Evolutionary conservation across 2,888 invertebrate species (phyloP), one percentile per base, ranked within the genome.

Genomic region (Ceramica pisi): DNA sequence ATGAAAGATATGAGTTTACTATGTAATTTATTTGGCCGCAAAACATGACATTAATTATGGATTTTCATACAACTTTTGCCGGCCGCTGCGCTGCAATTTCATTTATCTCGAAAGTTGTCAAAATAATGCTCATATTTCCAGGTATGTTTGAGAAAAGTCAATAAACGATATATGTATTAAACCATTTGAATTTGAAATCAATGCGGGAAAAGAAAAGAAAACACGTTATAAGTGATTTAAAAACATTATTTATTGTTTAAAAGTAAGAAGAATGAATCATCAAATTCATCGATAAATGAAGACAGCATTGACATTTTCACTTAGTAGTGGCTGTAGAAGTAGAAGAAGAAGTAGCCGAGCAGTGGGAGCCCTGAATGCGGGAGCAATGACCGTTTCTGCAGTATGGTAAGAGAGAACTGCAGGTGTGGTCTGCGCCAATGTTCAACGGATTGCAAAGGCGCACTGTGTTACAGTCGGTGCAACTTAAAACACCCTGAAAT

Each of bases 331-430:
- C 41, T 35, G 82, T 79, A 48, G 76, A 67, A 8, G 81, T 41
- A 31, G 72, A 46, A 21, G 78, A 65, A 31, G 81, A 81, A 26
- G 86, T 81, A 19, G 68, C 70, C 26, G 59, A 67, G 85, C 94
- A 94, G 16, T 85, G 78, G 3, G 90, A 26, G 0, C 91, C 90
- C n/a, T 81, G 89, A 64, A 38, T 67, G 14, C 73, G 68, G 0
- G 95, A 93, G 86, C 95, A 95, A 19, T 82, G 70, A 0, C 95
- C 94, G 61, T 86, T 87, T 70, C 85, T 88, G 82, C 94, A 94
- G 85, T 90, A 91, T 1, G 85, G 89, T 26, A 86, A 79, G 5
- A 87, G 4, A 5, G 89, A 89, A 10, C 79, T 77, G 83, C 94
- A 94, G 19, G 69, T 83, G 31, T 80, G 87, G 0, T 88, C 60